Evolutionary conservation across 2,113 vertebrate genomes (phyloP).

Genomic region (Verasper variegatus): DNA sequence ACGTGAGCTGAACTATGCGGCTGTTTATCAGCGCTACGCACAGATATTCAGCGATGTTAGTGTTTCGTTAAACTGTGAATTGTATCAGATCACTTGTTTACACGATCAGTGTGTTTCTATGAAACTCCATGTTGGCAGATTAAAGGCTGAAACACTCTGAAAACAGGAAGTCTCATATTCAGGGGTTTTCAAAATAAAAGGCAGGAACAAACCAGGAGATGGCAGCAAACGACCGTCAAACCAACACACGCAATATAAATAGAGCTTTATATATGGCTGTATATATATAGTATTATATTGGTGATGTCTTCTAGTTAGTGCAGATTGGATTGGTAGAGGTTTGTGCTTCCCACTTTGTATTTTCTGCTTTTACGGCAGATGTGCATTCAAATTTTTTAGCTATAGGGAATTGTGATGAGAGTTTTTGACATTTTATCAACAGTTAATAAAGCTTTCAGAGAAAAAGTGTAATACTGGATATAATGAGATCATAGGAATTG

Average conservation of each 20-base stretch:
- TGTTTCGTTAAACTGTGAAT: background rate
- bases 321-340: background rate
- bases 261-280: too few relatives aligned
- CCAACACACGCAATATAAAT: too few relatives aligned
- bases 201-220: constrained; percentile 7
- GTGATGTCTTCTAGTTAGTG: too few relatives aligned
- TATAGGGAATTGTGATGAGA: too few relatives aligned
- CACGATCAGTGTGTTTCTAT: background rate
- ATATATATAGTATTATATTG: too few relatives aligned
- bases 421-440: too few relatives aligned
- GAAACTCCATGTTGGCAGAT: too few relatives aligned
- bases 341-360: background rate
- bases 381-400: background rate
- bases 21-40: background rate
- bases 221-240: constrained; percentile 12
- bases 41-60: too few relatives aligned
- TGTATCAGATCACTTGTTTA: background rate
- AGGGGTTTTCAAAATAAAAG: background rate
- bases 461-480: background rate
- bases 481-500: background rate
- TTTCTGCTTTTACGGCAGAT: background rate
- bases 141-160: too few relatives aligned
- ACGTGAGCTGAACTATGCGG: background rate
- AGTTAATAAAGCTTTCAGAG: too few relatives aligned
- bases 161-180: background rate